These are phyloP conservation scores for Mobula birostris DNA, from an alignment of 2,113 vertebrate genomes.

Conservation along the genomic window DNA sequence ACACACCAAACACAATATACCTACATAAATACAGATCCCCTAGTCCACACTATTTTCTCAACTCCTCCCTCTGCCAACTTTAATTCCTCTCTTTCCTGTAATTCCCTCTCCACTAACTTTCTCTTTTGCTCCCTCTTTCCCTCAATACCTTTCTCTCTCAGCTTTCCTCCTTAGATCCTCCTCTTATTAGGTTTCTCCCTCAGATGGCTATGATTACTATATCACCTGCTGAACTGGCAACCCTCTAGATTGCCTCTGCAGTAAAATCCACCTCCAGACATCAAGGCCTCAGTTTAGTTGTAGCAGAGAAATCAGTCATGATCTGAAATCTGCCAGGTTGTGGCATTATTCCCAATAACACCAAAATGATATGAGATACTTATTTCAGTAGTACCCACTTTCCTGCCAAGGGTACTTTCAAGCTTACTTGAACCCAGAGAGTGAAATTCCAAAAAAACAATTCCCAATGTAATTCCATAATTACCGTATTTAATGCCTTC, in stretches of 20 bases:
- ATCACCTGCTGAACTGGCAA: not conserved
- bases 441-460: not conserved
- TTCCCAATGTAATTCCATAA: not conserved
- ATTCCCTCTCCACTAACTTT: too few relatives aligned
- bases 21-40: too few relatives aligned
- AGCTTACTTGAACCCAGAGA: not conserved
- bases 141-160: too few relatives aligned
- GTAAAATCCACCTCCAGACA: not conserved
- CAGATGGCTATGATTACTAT: not conserved
- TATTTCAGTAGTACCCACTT: not conserved
- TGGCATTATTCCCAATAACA: not conserved
- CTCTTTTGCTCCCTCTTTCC: too few relatives aligned
- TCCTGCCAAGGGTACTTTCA: not conserved
- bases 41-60: too few relatives aligned
- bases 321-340: not conserved
- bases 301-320: not conserved
- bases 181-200: too few relatives aligned
- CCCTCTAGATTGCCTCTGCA: not conserved
- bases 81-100: too few relatives aligned
- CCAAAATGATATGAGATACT: not conserved
- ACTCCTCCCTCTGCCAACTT: too few relatives aligned
- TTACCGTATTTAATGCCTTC: not conserved
- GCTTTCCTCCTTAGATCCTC: too few relatives aligned
- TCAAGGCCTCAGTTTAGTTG: not conserved
- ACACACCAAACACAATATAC: too few relatives aligned